Evolutionary conservation across 2,113 vertebrate genomes (phyloP), one percentile per base, ranked within the genome.

Genomic region (Cephalopholis sonnerati): DNA sequence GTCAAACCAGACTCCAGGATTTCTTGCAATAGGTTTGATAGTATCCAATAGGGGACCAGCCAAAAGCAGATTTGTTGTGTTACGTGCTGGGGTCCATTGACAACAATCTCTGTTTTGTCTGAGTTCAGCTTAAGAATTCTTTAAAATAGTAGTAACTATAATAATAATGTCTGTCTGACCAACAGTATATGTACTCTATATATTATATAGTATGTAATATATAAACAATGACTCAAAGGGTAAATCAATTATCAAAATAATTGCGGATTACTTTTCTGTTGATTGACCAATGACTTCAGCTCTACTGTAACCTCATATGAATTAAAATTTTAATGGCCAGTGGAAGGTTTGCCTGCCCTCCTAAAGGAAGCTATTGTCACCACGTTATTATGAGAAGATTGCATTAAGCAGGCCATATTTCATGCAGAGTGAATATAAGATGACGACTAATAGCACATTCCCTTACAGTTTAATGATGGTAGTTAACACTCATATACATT

Each of bases 391-490:
- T 77, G 53, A 54, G n/a, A 84, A 10, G 39, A 54, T 69, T 10
- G 22, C 44, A 86, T 69, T 17, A 74, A 65, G 44, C 3, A 3
- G 32, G 18, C n/a, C 58, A 39, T 59, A 63, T 77, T 71, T 80
- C 39, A 80, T 53, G 44, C 6, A 58, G 48, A 85, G 24, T 68
- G 71, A 76, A 54, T 13, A 50, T 39, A 68, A 66, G n/a, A 36
- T 58, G 55, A 41, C 41, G 53, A 58, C 3, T 81, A 51, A 77
- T 54, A 11, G n/a, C 32, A 13, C 50, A 27, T 71, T 63, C 57
- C 53, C 77, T 48, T 51, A 54, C 22, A 24, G 66, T 82, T 75
- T 82, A 76, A 81, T 67, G 65, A 67, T n/a, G 53, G 36, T n/a
- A 67, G 46, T 76, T 78, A 62, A 62, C 41, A 67, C 29, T 54